Evolutionary conservation across 2,888 invertebrate genomes (phyloP).

Genomic region (Mylabris sibirica): DNA sequence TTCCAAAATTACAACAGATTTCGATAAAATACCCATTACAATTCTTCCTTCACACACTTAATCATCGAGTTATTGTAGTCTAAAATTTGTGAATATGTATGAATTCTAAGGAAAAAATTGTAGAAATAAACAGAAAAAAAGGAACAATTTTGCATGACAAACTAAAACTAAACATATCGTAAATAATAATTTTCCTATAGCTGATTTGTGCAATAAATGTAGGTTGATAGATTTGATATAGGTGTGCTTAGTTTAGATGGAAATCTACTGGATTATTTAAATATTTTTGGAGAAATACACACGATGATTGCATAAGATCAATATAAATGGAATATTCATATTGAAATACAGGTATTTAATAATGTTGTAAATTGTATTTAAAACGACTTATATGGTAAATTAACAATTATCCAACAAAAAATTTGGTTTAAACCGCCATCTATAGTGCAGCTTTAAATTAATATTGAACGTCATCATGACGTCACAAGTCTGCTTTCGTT

Average conservation of each 20-base stretch:
- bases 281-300: not conserved
- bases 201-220: not conserved
- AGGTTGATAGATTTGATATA: not conserved
- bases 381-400: no score
- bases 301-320: not conserved
- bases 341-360: no score
- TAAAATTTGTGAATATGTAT: not conserved
- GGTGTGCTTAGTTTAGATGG: not conserved
- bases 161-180: not conserved
- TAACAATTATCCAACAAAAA: no score
- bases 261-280: not conserved
- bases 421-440: conserved; percentile 22
- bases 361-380: no score
- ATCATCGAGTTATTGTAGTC: not conserved
- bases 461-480: conserved; percentile 29
- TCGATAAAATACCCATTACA: no score
- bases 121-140: not conserved
- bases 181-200: not conserved
- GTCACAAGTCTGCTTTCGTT: conserved; percentile 23
- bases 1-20: not conserved
- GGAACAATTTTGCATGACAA: conserved; percentile 1
- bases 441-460: not conserved
- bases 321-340: not conserved
- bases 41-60: no score
- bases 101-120: not conserved